These are phyloP conservation scores for Hypolimnas misippus DNA, from an alignment of 2,888 invertebrate genomes.

Conservation along the genomic window DNA sequence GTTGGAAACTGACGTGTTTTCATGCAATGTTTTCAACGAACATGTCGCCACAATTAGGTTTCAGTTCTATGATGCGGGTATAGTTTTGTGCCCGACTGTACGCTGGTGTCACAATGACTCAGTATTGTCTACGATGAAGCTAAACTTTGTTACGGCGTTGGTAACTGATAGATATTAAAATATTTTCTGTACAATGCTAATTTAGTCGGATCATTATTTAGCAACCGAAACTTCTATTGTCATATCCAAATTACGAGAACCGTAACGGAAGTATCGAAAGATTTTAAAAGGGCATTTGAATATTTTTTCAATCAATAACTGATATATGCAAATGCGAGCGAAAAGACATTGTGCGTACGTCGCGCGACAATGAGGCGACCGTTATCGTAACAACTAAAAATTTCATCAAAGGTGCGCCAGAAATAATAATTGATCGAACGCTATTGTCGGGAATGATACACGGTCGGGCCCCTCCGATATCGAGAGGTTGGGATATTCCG, in stretches of 20 bases:
- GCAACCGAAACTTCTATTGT: slow-evolving; percentile 60
- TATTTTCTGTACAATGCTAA: slow-evolving; percentile 36
- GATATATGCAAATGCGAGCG: slow-evolving; percentile 77
- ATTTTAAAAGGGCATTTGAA: slow-evolving; percentile 76
- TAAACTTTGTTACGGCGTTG: slow-evolving; percentile 54
- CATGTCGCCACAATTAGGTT: slow-evolving; percentile 72
- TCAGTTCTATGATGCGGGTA: slow-evolving; percentile 70
- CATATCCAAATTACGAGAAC: slow-evolving; percentile 60
- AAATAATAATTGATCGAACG: slow-evolving; percentile 81
- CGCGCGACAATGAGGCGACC: slow-evolving; percentile 75
- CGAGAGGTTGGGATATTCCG: slow-evolving; percentile 75
- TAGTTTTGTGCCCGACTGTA: slow-evolving; percentile 67
- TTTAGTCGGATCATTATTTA: slow-evolving; percentile 63
- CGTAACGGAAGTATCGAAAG: slow-evolving; percentile 78
- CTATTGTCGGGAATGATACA: slow-evolving; percentile 77
- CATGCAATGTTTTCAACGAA: slow-evolving; percentile 69
- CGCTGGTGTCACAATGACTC: slow-evolving; percentile 50
- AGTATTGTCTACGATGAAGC: slow-evolving; percentile 60
- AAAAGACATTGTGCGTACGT: slow-evolving; percentile 67
- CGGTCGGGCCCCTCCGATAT: slow-evolving; percentile 62
- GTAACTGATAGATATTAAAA: slow-evolving; percentile 52
- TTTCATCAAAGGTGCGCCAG: slow-evolving; percentile 80
- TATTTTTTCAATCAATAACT: slow-evolving; percentile 84
- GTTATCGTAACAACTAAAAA: slow-evolving; percentile 78
- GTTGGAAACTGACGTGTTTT: slow-evolving; percentile 71